phyloP scores from a whole-genome alignment of 2,113 vertebrate genomes.

The Cathartes aura region DNA sequence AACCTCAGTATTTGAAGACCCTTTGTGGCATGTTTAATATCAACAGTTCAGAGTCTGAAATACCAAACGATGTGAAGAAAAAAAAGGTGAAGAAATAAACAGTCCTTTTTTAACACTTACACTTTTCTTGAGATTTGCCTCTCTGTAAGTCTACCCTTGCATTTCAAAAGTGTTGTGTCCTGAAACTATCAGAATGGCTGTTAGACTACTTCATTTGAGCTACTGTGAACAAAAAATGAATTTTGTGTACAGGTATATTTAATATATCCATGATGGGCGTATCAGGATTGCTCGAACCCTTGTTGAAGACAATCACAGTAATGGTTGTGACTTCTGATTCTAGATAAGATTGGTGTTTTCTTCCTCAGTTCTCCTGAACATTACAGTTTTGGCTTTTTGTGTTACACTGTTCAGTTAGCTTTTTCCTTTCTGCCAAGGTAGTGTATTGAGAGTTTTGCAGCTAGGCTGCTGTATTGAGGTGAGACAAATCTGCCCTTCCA shows the following conservation, averaged over 20 bases:
- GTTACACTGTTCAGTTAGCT: neutral
- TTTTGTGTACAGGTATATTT: neutral
- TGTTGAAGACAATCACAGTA: neutral
- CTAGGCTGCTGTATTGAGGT: neutral
- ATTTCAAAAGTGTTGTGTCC: neutral
- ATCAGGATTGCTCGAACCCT: neutral
- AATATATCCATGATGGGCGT: neutral
- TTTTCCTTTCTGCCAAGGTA: neutral
- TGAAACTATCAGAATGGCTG: neutral
- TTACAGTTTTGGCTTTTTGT: neutral
- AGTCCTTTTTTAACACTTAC: neutral
- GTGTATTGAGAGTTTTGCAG: neutral
- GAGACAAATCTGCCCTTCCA: neutral
- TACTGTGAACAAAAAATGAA: neutral
- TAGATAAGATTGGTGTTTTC: neutral
- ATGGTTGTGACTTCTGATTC: neutral
- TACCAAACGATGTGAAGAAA: neutral
- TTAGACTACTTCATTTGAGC: neutral
- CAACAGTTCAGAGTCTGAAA: constrained; percentile 8
- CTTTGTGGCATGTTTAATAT: neutral
- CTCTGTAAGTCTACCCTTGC: neutral
- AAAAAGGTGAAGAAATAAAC: neutral
- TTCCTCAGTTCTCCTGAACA: neutral
- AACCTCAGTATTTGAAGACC: neutral
- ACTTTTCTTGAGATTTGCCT: neutral